phyloP scores from a whole-genome alignment of 2,113 vertebrate genomes.

The Brachypteracias leptosomus region DNA sequence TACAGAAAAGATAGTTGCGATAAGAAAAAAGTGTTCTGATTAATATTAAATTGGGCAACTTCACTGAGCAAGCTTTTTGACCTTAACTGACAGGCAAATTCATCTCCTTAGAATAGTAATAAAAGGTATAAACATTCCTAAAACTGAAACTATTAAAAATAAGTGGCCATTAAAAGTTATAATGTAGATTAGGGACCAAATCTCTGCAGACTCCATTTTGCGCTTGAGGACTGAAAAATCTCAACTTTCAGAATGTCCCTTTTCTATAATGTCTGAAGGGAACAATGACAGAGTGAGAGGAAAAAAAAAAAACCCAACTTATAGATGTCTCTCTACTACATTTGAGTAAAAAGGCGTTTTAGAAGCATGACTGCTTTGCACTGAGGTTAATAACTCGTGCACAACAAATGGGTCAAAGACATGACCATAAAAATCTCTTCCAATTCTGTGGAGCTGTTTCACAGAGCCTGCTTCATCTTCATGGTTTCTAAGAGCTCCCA shows the following conservation, averaged over 20 bases:
- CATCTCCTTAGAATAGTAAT: background rate
- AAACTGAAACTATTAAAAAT: too few species aligned
- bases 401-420: background rate
- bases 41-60: background rate
- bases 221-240: background rate
- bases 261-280: background rate
- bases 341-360: background rate
- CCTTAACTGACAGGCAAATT: background rate
- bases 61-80: background rate
- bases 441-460: background rate
- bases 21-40: background rate
- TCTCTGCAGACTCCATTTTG: background rate
- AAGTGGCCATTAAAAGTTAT: background rate
- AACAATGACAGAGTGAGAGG: background rate
- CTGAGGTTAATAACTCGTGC: background rate
- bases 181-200: background rate
- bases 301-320: too few species aligned
- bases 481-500: background rate
- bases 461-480: background rate
- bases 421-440: background rate
- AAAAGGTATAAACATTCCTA: background rate
- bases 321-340: background rate
- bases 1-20: background rate
- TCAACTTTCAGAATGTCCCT: background rate
- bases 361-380: background rate